Conservation (phyloP, 2,888 invertebrate species). For the Chrysolina oricalcia region DNA sequence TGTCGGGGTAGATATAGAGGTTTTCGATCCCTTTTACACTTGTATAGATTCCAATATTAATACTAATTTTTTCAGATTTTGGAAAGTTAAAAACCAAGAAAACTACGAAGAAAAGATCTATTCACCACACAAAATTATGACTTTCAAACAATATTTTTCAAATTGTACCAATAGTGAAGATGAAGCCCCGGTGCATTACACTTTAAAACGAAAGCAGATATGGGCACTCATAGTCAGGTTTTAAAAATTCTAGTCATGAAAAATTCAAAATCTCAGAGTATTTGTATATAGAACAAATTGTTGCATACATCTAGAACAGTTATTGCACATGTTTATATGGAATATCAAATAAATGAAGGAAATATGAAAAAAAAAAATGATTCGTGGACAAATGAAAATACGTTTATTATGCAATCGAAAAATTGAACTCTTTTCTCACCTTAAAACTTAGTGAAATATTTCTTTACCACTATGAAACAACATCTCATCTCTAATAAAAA, state of each 20-base stretch:
- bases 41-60: too few species aligned
- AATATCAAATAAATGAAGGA: not conserved
- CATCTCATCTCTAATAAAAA: too few species aligned
- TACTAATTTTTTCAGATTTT: too few species aligned
- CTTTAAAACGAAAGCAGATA: too few species aligned
- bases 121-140: too few species aligned
- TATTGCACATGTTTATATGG: not conserved
- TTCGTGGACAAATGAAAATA: not conserved
- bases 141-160: too few species aligned
- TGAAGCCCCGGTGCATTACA: too few species aligned
- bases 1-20: too few species aligned
- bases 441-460: not conserved
- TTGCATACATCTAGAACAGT: not conserved
- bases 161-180: too few species aligned
- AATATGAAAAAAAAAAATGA: not conserved
- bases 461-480: not conserved
- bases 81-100: too few species aligned
- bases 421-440: not conserved
- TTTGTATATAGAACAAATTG: not conserved
- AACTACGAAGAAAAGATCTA: too few species aligned
- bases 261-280: not conserved
- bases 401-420: not conserved
- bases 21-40: too few species aligned
- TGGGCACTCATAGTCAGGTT: not conserved
- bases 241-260: not conserved